Conservation (phyloP, 1,140 invertebrate genomes). For the Apocrypta bakeri region DNA sequence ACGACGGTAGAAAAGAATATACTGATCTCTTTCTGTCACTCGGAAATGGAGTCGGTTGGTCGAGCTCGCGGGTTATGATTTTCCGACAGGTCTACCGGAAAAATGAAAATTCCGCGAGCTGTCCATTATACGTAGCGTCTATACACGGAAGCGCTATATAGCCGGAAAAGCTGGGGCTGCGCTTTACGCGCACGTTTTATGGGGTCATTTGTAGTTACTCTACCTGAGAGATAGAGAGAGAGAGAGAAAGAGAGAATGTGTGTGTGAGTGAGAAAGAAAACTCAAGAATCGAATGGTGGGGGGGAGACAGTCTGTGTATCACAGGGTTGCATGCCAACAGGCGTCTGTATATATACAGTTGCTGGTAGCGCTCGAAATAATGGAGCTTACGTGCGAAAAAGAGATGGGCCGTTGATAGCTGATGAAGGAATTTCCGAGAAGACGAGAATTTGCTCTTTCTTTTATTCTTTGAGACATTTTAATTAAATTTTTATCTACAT, state of each 20-base stretch:
- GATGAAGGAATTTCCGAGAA: no score
- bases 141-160: constrained; percentile 29
- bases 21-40: not conserved
- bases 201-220: constrained; percentile 43
- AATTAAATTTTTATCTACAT: no score
- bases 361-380: not conserved
- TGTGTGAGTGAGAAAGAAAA: no score
- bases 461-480: no score
- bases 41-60: constrained; percentile 27
- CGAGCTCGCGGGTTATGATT: constrained; percentile 22
- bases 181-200: constrained; percentile 43
- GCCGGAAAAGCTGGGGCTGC: constrained; percentile 11
- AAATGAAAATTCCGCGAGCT: constrained; percentile 40
- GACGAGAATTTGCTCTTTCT: no score
- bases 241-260: not conserved
- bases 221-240: not conserved
- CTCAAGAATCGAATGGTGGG: constrained; percentile 11
- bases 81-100: constrained; percentile 45
- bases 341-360: not conserved
- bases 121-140: constrained; percentile 19
- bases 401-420: no score
- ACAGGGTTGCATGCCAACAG: not conserved
- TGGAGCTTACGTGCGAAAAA: not conserved
- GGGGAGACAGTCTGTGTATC: not conserved
- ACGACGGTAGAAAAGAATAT: not conserved